phyloP scores from a whole-genome alignment of 53 echinoderm and acorn worm genomes.

The Echinometra lucunter region DNA sequence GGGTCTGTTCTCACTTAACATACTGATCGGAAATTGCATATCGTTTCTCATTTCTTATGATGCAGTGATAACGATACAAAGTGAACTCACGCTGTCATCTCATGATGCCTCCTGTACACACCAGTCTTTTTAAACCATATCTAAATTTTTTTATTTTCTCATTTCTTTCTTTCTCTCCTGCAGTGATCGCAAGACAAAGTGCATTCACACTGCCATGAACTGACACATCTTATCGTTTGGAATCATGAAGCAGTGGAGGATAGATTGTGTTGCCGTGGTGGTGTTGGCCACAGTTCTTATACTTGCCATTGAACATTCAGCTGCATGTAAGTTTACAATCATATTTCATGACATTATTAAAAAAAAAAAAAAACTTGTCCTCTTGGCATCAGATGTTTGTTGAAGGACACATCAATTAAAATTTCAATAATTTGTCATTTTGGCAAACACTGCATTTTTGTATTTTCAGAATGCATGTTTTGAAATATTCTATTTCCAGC shows the following conservation, averaged over 20 bases:
- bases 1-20: not conserved
- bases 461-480: too few species aligned
- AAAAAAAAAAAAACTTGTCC: not conserved
- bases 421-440: too few species aligned
- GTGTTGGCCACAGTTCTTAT: constrained; percentile 1
- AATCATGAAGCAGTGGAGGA: constrained; percentile 57
- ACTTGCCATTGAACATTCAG: constrained; percentile 25
- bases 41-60: not conserved
- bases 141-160: too few species aligned
- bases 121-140: not conserved
- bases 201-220: constrained; percentile 41
- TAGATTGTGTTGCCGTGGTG: constrained; percentile 57
- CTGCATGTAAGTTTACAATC: constrained; percentile 41
- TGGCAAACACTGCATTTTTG: too few species aligned
- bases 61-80: not conserved
- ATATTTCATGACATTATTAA: not conserved
- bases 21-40: not conserved
- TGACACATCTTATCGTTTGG: constrained; percentile 1
- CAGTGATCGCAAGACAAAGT: constrained; percentile 30
- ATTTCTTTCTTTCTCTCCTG: not conserved
- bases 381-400: too few species aligned
- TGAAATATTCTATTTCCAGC: too few species aligned
- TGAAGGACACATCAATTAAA: too few species aligned
- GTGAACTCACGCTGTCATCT: not conserved
- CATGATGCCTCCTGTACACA: not conserved